Conservation (phyloP, 2,113 vertebrate genomes). For the Ariopsis seemanni region DNA sequence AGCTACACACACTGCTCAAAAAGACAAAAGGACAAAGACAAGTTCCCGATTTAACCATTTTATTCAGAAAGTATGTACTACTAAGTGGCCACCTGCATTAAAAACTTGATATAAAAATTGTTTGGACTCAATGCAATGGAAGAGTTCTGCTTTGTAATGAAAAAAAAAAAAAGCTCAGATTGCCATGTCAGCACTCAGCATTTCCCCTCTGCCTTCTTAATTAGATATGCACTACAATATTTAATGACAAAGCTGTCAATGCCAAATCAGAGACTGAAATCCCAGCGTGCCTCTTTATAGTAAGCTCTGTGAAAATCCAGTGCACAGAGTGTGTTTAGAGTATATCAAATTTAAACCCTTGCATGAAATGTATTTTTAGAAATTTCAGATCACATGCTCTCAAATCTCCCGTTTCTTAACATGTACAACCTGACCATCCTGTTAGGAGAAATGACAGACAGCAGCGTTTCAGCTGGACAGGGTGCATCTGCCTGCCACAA, state of each 20-base stretch:
- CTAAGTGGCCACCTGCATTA: background rate
- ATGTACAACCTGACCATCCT: background rate
- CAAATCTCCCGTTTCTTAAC: background rate
- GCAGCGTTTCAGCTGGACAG: background rate
- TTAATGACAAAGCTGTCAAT: conserved; percentile 53
- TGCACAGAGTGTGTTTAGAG: background rate
- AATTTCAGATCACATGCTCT: background rate
- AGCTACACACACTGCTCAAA: background rate
- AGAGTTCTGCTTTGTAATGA: background rate
- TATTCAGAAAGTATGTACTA: too few species aligned
- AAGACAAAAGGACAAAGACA: background rate
- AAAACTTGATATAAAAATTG: background rate
- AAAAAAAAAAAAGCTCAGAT: conserved; percentile 13
- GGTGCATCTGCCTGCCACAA: background rate
- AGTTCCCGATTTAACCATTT: background rate
- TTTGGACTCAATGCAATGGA: background rate
- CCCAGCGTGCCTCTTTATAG: conserved; percentile 47
- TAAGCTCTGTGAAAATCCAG: conserved; percentile 50
- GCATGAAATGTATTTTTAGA: background rate
- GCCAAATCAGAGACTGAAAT: conserved; percentile 45
- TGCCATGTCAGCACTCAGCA: background rate
- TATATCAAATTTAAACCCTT: background rate
- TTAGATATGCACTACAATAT: conserved; percentile 44
- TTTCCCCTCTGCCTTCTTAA: conserved; percentile 1
- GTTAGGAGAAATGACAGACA: background rate